Evolutionary conservation across 1,140 invertebrate species (phyloP).

Genomic region (Drosophila kikkawai): DNA sequence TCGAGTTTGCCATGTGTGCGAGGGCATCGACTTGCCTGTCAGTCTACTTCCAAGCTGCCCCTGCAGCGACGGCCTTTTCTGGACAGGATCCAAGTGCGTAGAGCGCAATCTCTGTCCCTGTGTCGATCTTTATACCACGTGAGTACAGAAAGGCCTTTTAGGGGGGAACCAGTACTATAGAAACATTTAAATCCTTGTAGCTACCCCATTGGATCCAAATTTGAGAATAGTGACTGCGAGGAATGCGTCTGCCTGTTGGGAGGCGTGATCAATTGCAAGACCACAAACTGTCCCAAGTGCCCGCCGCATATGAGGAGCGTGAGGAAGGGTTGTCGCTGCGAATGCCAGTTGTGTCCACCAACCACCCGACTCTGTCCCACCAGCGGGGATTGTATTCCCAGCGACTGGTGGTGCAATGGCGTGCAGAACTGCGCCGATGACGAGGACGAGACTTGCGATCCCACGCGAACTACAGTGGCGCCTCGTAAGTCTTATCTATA

Average conservation of each 20-base stretch:
- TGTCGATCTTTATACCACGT: constrained; percentile 10
- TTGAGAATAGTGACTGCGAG: constrained; percentile 14
- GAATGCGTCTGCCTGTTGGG: constrained; percentile 20
- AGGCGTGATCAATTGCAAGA: constrained; percentile 10
- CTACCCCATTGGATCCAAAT: constrained; percentile 17
- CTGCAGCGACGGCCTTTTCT: constrained; percentile 2
- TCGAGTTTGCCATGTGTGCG: neutral
- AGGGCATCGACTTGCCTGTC: neutral
- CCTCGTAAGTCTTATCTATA: constrained; percentile 1
- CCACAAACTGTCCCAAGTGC: constrained; percentile 2
- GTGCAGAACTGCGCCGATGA: constrained; percentile 20
- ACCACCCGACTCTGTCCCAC: constrained; percentile 15
- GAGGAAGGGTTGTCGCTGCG: constrained; percentile 9
- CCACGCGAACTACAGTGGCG: neutral
- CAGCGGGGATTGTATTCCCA: constrained; percentile 10
- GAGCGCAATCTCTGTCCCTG: constrained; percentile 20
- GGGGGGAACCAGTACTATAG: neutral
- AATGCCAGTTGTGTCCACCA: constrained; percentile 20
- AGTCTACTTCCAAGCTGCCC: neutral
- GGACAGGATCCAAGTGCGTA: constrained; percentile 16
- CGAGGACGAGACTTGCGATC: constrained; percentile 12
- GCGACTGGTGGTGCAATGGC: constrained; percentile 17
- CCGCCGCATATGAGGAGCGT: constrained; percentile 2
- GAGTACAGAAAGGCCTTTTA: neutral
- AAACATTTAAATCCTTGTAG: neutral